Evolutionary conservation across 2,888 invertebrate genomes (phyloP).

Genomic region (Brenthis daphne): DNA sequence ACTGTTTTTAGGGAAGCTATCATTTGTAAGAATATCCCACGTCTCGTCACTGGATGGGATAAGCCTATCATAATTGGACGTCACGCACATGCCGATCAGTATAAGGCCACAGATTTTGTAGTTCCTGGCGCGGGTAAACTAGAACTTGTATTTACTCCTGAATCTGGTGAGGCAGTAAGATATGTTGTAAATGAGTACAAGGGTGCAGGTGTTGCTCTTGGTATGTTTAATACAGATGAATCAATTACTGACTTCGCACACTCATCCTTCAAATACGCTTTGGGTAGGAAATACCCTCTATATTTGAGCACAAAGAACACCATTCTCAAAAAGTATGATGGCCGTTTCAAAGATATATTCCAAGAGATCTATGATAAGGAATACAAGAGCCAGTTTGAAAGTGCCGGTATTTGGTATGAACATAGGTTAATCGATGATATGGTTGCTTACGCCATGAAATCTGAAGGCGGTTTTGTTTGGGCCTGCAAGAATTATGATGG

Average conservation of each 20-base stretch:
- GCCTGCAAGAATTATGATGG: conserved; percentile 99
- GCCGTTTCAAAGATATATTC: conserved; percentile 98
- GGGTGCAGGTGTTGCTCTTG: conserved; percentile 95
- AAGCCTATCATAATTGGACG: conserved; percentile 99
- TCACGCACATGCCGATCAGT: conserved; percentile 99
- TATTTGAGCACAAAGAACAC: conserved; percentile 99
- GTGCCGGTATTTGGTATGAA: conserved; percentile 96
- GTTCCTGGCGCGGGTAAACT: conserved; percentile 95
- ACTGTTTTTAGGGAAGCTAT: conserved; percentile 93
- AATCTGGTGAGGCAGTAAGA: conserved; percentile 84
- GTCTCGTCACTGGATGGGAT: conserved; percentile 96
- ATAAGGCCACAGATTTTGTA: conserved; percentile 98
- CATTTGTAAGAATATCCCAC: conserved; percentile 96
- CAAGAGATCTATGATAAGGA: conserved; percentile 95
- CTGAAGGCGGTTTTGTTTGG: conserved; percentile 99
- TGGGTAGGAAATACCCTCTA: conserved; percentile 92
- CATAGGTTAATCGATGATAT: conserved; percentile 99
- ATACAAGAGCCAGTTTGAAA: conserved; percentile 93
- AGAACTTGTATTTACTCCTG: conserved; percentile 90
- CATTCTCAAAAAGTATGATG: conserved; percentile 97
- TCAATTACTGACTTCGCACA: conserved; percentile 97
- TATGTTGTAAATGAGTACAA: conserved; percentile 92
- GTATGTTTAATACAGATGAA: conserved; percentile 98
- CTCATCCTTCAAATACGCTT: conserved; percentile 94
- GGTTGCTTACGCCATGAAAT: conserved; percentile 99